Conservation (phyloP, 2,113 vertebrate species). For the Aspidoscelis tigris region DNA sequence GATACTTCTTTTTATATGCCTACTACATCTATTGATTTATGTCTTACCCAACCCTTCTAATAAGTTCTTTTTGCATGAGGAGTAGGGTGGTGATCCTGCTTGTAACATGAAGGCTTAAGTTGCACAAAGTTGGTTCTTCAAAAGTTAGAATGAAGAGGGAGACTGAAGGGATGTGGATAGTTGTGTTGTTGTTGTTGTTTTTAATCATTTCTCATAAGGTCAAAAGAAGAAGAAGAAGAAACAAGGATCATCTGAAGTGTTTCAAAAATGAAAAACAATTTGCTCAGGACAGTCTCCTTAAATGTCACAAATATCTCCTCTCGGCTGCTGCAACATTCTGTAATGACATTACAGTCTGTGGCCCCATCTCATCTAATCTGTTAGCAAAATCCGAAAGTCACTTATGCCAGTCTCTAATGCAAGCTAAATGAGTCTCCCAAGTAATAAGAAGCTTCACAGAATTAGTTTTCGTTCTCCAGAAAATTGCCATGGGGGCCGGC, state of each 20-base stretch:
- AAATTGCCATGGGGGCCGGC: slow-evolving; percentile 93
- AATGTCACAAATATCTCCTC: slow-evolving; percentile 79
- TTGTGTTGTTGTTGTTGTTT: slow-evolving; percentile 1
- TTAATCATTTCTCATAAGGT: slow-evolving; percentile 59
- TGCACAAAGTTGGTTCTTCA: slow-evolving; percentile 56
- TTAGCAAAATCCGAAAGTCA: slow-evolving; percentile 98
- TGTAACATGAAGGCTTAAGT: slow-evolving; percentile 56
- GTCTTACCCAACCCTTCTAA: too few relatives aligned
- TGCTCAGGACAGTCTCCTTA: slow-evolving; percentile 76
- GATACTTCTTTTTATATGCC: too few relatives aligned
- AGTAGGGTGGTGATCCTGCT: too few relatives aligned
- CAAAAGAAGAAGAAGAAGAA: slow-evolving; percentile 51
- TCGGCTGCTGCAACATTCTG: slow-evolving; percentile 77
- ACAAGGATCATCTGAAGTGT: slow-evolving; percentile 68
- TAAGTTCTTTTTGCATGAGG: too few relatives aligned
- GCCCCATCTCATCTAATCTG: slow-evolving; percentile 96
- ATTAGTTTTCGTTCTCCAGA: slow-evolving; percentile 99
- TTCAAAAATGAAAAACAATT: slow-evolving; percentile 83
- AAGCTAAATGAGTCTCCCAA: slow-evolving; percentile 95
- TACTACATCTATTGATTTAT: too few relatives aligned
- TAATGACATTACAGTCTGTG: slow-evolving; percentile 95
- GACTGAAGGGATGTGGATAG: slow-evolving; percentile 2
- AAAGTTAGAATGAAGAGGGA: slow-evolving; percentile 27
- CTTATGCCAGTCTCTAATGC: slow-evolving; percentile 98
- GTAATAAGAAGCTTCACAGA: slow-evolving; percentile 99